Evolutionary conservation across 2,888 invertebrate species (phyloP), one percentile per base, ranked within the genome.

Genomic region (Tipula lateralis): DNA sequence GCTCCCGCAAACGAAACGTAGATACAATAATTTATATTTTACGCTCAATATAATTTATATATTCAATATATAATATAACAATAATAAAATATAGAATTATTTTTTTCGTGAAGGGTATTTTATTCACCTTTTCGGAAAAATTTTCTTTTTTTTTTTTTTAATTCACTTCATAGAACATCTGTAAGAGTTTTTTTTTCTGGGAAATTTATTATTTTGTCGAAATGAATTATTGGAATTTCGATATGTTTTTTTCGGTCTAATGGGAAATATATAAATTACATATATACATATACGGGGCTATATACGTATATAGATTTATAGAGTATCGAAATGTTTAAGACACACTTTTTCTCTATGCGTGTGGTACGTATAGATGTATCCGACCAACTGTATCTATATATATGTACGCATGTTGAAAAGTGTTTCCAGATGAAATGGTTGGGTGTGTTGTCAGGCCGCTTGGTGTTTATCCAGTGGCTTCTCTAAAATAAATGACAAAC

Each of bases 151-250:
- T 66, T 66, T 66, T 50, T 50, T 50, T 50, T 66, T 66, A 66
- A 66, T 66, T 66, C 66, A 66, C 66, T 66, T 66, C 66, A 24
- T 66, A 66, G 66, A 66, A 66, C 66, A 66, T 24, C 66, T 66
- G 66, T 66, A 66, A 2, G 66, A 66, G 66, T 66, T 66, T 66
- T 66, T 24, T 66, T 66, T 66, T 66, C 9, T 66, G 66, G 66
- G 24, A 66, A 66, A 66, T 66, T 66, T 66, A 66, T 66, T 66
- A 66, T 66, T 66, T 66, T 66, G 66, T 66, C 66, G 66, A 66
- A 66, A 66, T 66, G 66, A 66, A 66, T 66, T 66, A 66, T 66
- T 66, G 66, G 66, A 66, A 66, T 66, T 66, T 66, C 66, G 66
- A 66, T 66, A 24, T 66, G 24, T 66, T 66, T 50, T 50, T 50